Conservation (phyloP, 2,888 invertebrate species). For the Zygogramma bicolorata region DNA sequence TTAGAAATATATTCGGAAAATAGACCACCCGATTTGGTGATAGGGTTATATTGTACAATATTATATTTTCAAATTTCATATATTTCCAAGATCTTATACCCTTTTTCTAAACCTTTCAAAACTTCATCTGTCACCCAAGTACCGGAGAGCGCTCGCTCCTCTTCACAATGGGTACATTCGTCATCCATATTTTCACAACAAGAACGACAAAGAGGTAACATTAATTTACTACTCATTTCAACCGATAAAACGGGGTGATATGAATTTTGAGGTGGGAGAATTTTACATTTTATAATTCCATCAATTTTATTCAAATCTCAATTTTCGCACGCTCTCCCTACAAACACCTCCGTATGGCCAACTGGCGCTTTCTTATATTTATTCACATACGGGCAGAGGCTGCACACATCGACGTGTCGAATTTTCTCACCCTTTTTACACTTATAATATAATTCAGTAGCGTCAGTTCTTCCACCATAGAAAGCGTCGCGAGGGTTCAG, state of each 20-base stretch:
- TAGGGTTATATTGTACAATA: conserved; percentile 43
- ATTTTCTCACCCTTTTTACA: too few relatives aligned
- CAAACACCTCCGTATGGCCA: conserved; percentile 39
- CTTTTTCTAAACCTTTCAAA: conserved; percentile 50
- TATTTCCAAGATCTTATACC: conserved; percentile 53
- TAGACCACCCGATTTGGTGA: conserved; percentile 42
- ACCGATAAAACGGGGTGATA: conserved; percentile 55
- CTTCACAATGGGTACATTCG: conserved; percentile 34
- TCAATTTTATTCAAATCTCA: conserved; percentile 22
- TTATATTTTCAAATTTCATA: conserved; percentile 59
- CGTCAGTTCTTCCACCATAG: too few relatives aligned
- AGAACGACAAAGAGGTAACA: conserved; percentile 55
- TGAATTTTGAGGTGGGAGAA: conserved; percentile 42
- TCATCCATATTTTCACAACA: conserved; percentile 48
- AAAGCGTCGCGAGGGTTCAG: too few relatives aligned
- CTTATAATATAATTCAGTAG: too few relatives aligned
- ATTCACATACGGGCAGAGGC: conserved; percentile 24
- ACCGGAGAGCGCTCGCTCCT: conserved; percentile 41
- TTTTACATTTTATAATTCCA: conserved; percentile 36
- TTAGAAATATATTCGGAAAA: conserved; percentile 53
- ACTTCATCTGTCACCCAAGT: conserved; percentile 59
- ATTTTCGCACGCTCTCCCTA: conserved; percentile 37
- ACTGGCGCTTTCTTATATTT: conserved; percentile 6
- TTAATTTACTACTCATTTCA: conserved; percentile 47
- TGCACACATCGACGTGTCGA: conserved; percentile 51